Conservation (phyloP, 2,113 vertebrate genomes). For the Sinocyclocheilus grahami region DNA sequence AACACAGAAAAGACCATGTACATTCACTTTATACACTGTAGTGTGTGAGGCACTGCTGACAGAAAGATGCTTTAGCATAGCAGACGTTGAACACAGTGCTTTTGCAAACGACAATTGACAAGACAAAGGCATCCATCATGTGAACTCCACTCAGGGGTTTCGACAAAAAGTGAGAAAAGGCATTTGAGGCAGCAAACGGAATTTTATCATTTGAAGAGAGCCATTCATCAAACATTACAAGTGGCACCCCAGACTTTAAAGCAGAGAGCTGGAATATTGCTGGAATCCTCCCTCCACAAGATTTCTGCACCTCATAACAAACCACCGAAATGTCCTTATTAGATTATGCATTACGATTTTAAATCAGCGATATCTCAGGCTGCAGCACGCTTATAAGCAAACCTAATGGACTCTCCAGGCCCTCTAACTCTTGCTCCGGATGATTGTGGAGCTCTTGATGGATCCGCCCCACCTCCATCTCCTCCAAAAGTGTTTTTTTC, state of each 20-base stretch:
- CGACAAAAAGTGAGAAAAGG: background rate
- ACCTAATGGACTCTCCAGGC: constrained; percentile 33
- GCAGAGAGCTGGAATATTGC: background rate
- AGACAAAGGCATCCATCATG: constrained; percentile 34
- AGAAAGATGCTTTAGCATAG: constrained; percentile 7
- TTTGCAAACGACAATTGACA: constrained; percentile 27
- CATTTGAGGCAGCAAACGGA: constrained; percentile 31
- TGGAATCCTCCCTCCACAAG: background rate
- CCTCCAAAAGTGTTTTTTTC: background rate
- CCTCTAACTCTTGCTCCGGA: background rate
- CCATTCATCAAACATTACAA: constrained; percentile 41
- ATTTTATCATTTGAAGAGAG: constrained; percentile 18
- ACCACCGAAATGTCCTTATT: constrained; percentile 38
- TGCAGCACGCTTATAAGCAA: constrained; percentile 9
- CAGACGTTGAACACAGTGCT: constrained; percentile 9
- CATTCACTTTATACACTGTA: background rate
- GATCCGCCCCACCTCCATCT: background rate
- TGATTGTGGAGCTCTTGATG: constrained; percentile 22
- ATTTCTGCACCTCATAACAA: constrained; percentile 32
- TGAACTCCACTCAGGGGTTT: constrained; percentile 26
- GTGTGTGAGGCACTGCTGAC: background rate
- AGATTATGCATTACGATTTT: constrained; percentile 28
- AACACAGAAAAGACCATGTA: background rate
- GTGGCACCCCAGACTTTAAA: constrained; percentile 25
- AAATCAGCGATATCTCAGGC: constrained; percentile 13